These are phyloP conservation scores for Lomographa bimaculata DNA, from an alignment of 2,888 invertebrate species.

Conservation along the genomic window DNA sequence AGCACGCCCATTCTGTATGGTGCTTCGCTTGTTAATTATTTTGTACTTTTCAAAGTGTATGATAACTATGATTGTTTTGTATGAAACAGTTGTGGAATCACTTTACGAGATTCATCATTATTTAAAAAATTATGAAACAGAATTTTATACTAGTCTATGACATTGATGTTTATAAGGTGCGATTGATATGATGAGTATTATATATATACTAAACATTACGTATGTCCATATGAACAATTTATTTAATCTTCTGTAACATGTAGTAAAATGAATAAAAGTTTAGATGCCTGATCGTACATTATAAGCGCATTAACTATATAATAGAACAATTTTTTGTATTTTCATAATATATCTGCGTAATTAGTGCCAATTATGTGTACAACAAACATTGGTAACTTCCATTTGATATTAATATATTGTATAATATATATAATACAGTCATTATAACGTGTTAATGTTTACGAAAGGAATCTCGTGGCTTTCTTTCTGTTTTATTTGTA, in stretches of 20 bases:
- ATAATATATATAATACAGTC: too few species aligned
- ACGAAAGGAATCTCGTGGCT: constrained; percentile 53
- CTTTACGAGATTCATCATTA: constrained; percentile 60
- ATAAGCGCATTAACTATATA: constrained; percentile 39
- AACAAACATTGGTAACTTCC: constrained; percentile 50
- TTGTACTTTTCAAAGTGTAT: constrained; percentile 44
- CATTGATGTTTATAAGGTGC: constrained; percentile 38
- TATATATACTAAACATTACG: too few species aligned
- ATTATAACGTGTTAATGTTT: constrained; percentile 34
- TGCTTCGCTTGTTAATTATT: constrained; percentile 64
- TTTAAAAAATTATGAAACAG: constrained; percentile 43
- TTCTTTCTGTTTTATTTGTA: constrained; percentile 40
- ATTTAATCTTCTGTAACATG: constrained; percentile 37
- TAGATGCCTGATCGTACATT: constrained; percentile 43
- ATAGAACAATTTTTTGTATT: constrained; percentile 59
- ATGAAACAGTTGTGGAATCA: constrained; percentile 71
- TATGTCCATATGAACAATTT: constrained; percentile 29
- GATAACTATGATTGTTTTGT: constrained; percentile 49
- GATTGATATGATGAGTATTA: too few species aligned
- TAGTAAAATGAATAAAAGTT: constrained; percentile 42
- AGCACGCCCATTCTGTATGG: constrained; percentile 61
- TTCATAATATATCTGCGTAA: constrained; percentile 69
- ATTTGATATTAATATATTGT: constrained; percentile 43
- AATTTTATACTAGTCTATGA: constrained; percentile 57
- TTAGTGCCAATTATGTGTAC: constrained; percentile 77